phyloP scores from a whole-genome alignment of 2,113 vertebrate genomes.

The Aegypius monachus region DNA sequence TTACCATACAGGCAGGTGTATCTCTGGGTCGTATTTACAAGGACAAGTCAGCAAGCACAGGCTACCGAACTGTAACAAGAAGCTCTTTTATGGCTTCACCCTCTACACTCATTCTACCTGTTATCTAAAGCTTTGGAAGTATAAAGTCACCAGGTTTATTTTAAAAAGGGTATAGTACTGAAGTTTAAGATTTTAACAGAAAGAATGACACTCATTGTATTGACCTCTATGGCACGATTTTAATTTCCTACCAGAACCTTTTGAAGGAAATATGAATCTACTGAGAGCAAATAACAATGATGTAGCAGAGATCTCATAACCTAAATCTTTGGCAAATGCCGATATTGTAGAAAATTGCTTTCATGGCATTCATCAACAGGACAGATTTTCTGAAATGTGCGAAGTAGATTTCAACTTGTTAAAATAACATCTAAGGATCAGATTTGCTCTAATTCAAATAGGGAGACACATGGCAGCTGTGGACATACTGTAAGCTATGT shows the following conservation, averaged over 20 bases:
- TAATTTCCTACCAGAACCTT: neutral
- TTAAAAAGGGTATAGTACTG: neutral
- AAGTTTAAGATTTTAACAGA: neutral
- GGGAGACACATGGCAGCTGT: neutral
- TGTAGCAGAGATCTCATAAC: neutral
- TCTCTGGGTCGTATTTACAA: neutral
- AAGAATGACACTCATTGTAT: neutral
- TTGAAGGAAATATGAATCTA: neutral
- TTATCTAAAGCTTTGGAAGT: neutral
- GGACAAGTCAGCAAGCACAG: neutral
- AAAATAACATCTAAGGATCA: neutral
- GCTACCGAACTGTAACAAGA: neutral
- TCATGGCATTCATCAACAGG: neutral
- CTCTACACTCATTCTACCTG: neutral
- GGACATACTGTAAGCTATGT: neutral
- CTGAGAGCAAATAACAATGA: rapidly evolving
- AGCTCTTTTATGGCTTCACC: neutral
- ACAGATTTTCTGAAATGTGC: neutral
- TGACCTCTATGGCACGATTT: neutral
- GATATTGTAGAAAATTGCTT: neutral
- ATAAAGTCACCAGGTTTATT: neutral
- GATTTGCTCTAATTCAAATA: neutral
- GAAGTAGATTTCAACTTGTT: neutral
- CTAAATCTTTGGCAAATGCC: neutral
- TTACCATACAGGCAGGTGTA: neutral